Conservation (phyloP, 2,888 invertebrate genomes). For the Dermolepida albohirtum region DNA sequence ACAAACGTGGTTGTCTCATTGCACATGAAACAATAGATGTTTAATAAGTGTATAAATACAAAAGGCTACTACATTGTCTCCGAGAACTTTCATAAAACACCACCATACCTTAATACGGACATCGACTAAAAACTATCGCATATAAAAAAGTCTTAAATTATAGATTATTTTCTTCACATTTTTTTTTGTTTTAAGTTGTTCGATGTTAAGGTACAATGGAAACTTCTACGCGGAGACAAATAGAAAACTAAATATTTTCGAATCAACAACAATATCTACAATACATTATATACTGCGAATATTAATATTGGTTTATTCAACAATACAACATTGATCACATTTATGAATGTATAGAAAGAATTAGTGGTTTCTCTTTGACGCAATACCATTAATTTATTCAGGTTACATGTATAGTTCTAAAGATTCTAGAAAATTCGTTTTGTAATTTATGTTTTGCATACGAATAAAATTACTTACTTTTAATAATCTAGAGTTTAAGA, state of each 20-base stretch:
- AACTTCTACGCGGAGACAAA: slow-evolving; percentile 45
- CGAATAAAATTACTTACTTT: no score
- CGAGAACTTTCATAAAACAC: slow-evolving; percentile 3
- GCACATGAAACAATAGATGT: slow-evolving; percentile 60
- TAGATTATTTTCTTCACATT: slow-evolving; percentile 8
- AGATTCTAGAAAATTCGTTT: no score
- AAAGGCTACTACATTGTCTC: slow-evolving; percentile 58
- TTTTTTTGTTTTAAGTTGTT: slow-evolving; percentile 48
- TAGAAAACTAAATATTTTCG: slow-evolving; percentile 56
- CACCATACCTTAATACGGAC: slow-evolving; percentile 9
- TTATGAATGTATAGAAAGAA: slow-evolving; percentile 54
- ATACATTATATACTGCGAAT: slow-evolving; percentile 64
- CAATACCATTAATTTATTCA: no score
- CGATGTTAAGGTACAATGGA: slow-evolving; percentile 48
- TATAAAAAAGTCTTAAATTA: slow-evolving; percentile 9
- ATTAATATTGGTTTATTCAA: slow-evolving; percentile 64
- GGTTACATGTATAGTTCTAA: no score
- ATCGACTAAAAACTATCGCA: background rate
- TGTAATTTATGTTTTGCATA: no score
- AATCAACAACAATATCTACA: slow-evolving; percentile 66
- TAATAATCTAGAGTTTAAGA: no score
- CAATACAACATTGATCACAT: slow-evolving; percentile 78
- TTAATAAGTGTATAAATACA: slow-evolving; percentile 64
- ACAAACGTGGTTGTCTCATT: slow-evolving; percentile 63
- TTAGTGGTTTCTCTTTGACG: background rate